Evolutionary conservation across 1,140 invertebrate genomes (phyloP), one percentile per base, ranked within the genome.

Genomic region (Penaeus vannamei): DNA sequence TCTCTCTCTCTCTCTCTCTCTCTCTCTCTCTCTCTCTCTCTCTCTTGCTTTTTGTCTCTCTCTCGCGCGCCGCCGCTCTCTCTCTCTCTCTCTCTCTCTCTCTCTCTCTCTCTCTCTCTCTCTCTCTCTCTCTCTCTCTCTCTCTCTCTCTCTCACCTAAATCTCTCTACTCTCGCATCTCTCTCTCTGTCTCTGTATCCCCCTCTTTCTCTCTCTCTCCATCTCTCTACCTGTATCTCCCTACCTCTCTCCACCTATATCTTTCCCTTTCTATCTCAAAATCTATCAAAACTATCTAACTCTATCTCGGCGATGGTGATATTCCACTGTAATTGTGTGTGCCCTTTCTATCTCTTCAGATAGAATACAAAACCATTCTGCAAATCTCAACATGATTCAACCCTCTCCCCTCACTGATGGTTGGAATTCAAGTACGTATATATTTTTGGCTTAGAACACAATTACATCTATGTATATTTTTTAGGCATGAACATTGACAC

Each of bases 181-280:
- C 42, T 46, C 42, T 72, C 66, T 72, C 66, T 72, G 17, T 72
- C 66, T 72, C 66, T 19, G 0, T 72, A 0, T 72, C 69, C 69
- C 80, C 23, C 53, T 59, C 76, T 81, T 26, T 81, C 32, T 79
- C 76, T 79, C 61, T 79, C 86, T 26, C 53, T 53, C n/a, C 61
- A 26, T 46, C 86, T 84, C 85, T n/a, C 85, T 60, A 32, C 20
- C 85, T 79, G 32, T 62, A 29, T 61, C 85, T 32, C 69, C 26
- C 42, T 82, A 7, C 53, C 36, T 82, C 36, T 82, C n/a, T 53
- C 23, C 53, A 82, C 61, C 42, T 82, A 82, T 60, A 60, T 82
- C 42, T 82, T 12, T 60, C 42, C 61, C 22, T 82, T 46, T 82
- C 20, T 59, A 61, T 82, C 42, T 82, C 8, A 17, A 4, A 42